These are phyloP conservation scores for Notechis scutatus DNA, from an alignment of 2,113 vertebrate species.

Conservation along the genomic window DNA sequence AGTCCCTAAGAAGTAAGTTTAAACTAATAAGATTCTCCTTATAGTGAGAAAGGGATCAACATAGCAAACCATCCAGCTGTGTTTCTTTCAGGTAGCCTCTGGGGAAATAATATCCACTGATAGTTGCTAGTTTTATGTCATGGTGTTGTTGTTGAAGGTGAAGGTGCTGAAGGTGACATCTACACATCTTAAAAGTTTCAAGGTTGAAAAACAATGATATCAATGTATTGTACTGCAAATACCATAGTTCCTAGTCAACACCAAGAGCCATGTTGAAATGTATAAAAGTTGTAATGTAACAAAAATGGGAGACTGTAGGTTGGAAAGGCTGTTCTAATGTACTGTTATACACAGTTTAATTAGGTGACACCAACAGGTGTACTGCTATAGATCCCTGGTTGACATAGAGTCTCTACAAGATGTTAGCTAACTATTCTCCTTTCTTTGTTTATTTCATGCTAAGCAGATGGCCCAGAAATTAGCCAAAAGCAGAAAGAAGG, in stretches of 20 bases:
- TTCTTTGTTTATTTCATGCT: conserved; percentile 91
- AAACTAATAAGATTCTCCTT: background rate
- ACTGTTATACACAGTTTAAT: conserved; percentile 25
- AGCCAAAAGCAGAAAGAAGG: conserved; percentile 98
- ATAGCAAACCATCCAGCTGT: background rate
- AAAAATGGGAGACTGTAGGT: background rate
- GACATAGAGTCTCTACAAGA: conserved; percentile 62
- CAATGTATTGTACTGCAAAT: background rate
- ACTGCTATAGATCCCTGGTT: conserved; percentile 56
- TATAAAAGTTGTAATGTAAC: background rate
- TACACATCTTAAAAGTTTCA: background rate
- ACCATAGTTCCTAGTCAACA: background rate
- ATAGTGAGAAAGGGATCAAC: background rate
- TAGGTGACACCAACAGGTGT: conserved; percentile 11
- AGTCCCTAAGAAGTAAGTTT: background rate
- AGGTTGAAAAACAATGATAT: background rate
- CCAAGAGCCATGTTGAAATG: background rate
- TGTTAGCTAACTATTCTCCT: conserved; percentile 86
- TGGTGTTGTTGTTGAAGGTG: background rate
- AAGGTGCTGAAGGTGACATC: background rate
- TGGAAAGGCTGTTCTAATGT: conserved; percentile 2
- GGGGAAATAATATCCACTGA: background rate
- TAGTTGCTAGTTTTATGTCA: background rate
- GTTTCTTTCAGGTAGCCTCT: background rate
- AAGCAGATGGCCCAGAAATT: conserved; percentile 98